phyloP scores from a whole-genome alignment of 2,888 invertebrate genomes.

The Andrena bucephala region DNA sequence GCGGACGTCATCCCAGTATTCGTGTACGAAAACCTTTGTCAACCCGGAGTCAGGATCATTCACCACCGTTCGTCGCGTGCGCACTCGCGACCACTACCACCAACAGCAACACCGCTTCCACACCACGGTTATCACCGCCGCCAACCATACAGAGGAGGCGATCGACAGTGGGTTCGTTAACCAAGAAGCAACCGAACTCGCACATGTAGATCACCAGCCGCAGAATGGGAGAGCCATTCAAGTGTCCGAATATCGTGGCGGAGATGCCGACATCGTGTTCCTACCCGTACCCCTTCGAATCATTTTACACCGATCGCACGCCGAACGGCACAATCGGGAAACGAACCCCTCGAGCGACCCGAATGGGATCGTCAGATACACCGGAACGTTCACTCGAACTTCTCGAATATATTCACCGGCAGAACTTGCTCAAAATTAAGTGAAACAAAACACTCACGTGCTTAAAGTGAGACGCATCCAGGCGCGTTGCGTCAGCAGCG shows the following conservation, averaged over 20 bases:
- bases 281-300: slow-evolving; percentile 49
- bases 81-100: slow-evolving; percentile 68
- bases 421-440: not conserved
- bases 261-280: slow-evolving; percentile 61
- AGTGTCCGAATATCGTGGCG: slow-evolving; percentile 68
- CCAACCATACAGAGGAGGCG: slow-evolving; percentile 7
- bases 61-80: slow-evolving; percentile 70
- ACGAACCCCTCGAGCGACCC: slow-evolving; percentile 1
- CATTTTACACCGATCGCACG: slow-evolving; percentile 55
- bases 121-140: slow-evolving; percentile 20
- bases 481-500: slow-evolving; percentile 86
- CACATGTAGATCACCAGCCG: slow-evolving; percentile 32
- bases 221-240: slow-evolving; percentile 35
- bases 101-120: slow-evolving; percentile 45
- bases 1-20: slow-evolving; percentile 77
- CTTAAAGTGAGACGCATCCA: slow-evolving; percentile 90
- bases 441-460: slow-evolving; percentile 86
- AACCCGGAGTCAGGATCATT: slow-evolving; percentile 72
- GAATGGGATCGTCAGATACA: not conserved
- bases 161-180: slow-evolving; percentile 18
- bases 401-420: not conserved
- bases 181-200: slow-evolving; percentile 5
- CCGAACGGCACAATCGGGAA: slow-evolving; percentile 17
- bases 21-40: slow-evolving; percentile 70
- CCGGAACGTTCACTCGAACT: not conserved